Evolutionary conservation across 2,888 invertebrate genomes (phyloP), one percentile per base, ranked within the genome.

Genomic region (Xestoiulus laeticollis): DNA sequence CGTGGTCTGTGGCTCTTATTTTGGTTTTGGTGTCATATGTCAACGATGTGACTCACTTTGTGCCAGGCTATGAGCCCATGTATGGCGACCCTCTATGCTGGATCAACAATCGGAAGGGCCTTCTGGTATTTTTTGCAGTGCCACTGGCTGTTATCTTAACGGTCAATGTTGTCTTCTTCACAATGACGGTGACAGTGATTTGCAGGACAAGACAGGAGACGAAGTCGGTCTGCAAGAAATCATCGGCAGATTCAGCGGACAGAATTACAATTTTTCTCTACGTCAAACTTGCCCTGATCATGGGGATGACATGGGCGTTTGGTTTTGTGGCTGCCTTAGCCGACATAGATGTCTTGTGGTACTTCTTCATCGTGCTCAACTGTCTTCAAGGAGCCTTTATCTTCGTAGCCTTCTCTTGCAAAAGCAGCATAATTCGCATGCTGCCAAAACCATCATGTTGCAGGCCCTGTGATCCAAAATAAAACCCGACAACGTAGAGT

Each of bases 331-430:
- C 93, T 0, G 91, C 91, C 1, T 90, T 92, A 8, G 89, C 91
- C 0, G 90, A 91, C 6, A 89, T 91, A 26, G 89, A 90, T 12
- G 90, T 90, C 0, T 90, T 93, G 30, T 92, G 92, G 92, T 93
- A 93, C 89, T 90, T 92, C 2, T 93, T 93, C 90, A 92, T 93
- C 2, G 88, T 92, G 14, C 90, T 93, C 88, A 93, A 93, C 89
- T 91, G 92, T 2, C 91, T 93, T 3, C 93, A 93, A 90, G 93
- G 93, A 2, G 90, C 93, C 32, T 93, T 93, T 90, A 93, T 93
- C 87, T 93, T 93, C 90, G 89, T 92, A 5, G 92, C 92, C 0
- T 93, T 93, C 90, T 92, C 93, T 87, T 88, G 82, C 84, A 88
- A 88, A n/a, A 33, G 2, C 10, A 85, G 19, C 8, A 78, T 78